Evolutionary conservation across 2,113 vertebrate species (phyloP), one percentile per base, ranked within the genome.

Genomic region (Probosciger aterrimus): DNA sequence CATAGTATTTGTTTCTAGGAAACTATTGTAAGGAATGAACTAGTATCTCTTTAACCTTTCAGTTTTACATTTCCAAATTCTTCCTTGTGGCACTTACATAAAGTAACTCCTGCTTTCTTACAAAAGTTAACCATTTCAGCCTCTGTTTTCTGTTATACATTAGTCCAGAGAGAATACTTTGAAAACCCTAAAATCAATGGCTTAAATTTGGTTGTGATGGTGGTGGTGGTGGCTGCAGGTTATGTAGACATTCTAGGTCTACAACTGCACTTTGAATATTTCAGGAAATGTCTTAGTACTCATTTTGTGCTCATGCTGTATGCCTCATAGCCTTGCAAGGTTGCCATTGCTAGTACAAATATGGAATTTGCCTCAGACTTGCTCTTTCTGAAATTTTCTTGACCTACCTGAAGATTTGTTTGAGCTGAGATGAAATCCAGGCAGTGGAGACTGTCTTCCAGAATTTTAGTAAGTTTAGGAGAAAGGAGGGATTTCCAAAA

Each of bases 141-240:
- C 4, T 59, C 39, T 50, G 10, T 30, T 14, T 70, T 87, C 62
- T 86, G 2, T 41, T 67, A n/a, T 11, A 41, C 2, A 11, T 5
- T 63, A 37, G 12, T 31, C 3, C n/a, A 60, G 10, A 41, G 2
- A 67, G 2, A 84, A 57, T 55, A 5, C 1, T 71, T 82, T 68
- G 31, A 50, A 15, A 82, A 68, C 53, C 17, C 28, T 59, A 44
- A 41, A 82, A 30, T 4, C 0, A 0, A 24, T 84, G 0, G 11
- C 52, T 93, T 93, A 17, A 70, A 2, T 53, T 28, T 49, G 10
- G 4, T 62, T n/a, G 16, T 81, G 19, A 47, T 41, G 31, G 19
- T 59, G 11, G 5, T 9, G 5, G 22, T 11, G 25, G 5, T 1
- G 3, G 20, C 3, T 5, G 3, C 4, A 3, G 5, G 7, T 78